A percentile compares a stretch with the other conserved stretches of the same genome.
Evolutionary conservation across 2,888 invertebrate genomes (phyloP).

Genomic region (Cremastinae sp.): DNA sequence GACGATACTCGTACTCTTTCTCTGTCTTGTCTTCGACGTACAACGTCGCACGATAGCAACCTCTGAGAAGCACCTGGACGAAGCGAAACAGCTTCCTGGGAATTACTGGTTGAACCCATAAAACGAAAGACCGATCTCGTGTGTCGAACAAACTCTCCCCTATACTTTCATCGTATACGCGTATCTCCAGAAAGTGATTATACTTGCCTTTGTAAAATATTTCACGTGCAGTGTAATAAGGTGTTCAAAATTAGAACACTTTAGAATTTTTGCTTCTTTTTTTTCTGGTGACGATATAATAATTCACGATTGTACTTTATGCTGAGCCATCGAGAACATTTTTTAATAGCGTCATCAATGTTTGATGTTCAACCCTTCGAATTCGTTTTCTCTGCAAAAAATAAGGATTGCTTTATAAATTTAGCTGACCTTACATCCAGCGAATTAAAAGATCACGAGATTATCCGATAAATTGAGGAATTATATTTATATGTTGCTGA

Average conservation of each 20-base stretch:
- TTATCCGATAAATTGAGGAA: too few species aligned
- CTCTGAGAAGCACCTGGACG: constrained; percentile 20
- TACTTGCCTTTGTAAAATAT: neutral
- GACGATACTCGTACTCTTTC: constrained; percentile 36
- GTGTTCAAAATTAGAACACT: neutral
- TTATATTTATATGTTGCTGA: too few species aligned
- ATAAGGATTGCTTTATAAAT: too few species aligned
- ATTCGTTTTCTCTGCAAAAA: too few species aligned
- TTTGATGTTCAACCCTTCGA: too few species aligned
- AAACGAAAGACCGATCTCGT: constrained; percentile 47
- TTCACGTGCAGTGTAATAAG: neutral
- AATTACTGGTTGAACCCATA: constrained; percentile 40
- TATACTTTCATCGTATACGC: too few species aligned
- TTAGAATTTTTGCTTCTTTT: neutral
- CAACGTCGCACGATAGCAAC: constrained; percentile 27
- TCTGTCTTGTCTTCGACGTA: constrained; percentile 15
- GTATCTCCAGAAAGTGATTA: constrained; percentile 5
- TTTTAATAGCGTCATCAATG: too few species aligned
- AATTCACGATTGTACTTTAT: too few species aligned
- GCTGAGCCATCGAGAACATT: too few species aligned
- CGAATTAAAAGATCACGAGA: too few species aligned
- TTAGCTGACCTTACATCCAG: too few species aligned
- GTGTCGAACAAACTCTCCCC: constrained; percentile 23
- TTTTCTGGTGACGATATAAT: too few species aligned
- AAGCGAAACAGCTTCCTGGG: constrained; percentile 23